Conservation (phyloP, 1,140 invertebrate genomes). For the Calycopis cecrops region DNA sequence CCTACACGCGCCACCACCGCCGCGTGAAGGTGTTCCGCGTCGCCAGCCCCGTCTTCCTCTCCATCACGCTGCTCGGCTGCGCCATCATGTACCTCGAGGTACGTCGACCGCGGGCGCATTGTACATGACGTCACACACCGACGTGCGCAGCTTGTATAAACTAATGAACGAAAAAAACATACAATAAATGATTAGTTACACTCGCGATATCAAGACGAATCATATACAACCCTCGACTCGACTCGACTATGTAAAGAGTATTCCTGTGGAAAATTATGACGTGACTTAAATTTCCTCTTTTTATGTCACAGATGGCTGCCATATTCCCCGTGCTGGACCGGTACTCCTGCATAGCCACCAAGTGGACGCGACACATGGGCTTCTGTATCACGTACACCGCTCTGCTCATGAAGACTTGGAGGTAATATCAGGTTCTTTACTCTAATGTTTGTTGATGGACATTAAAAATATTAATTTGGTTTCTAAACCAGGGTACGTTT, state of each 20-base stretch:
- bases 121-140: no score
- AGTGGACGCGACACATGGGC: slow-evolving; percentile 93
- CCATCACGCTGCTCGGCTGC: slow-evolving; percentile 90
- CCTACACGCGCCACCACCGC: slow-evolving; percentile 87
- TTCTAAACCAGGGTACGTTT: no score
- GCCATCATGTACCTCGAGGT: slow-evolving; percentile 94
- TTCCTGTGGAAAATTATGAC: no score
- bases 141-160: no score
- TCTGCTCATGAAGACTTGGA: slow-evolving; percentile 94
- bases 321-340: slow-evolving; percentile 90
- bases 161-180: no score
- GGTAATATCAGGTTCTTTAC: slow-evolving; percentile 72
- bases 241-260: no score
- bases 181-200: no score
- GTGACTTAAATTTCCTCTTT: no score
- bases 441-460: background rate
- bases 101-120: no score
- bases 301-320: slow-evolving; percentile 91
- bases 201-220: no score
- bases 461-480: background rate
- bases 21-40: slow-evolving; percentile 92
- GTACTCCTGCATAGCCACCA: slow-evolving; percentile 89
- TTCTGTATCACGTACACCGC: slow-evolving; percentile 95
- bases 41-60: slow-evolving; percentile 92
- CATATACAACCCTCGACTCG: no score